Evolutionary conservation across 1,140 invertebrate genomes (phyloP).

Genomic region (Drosophila pectinifera): DNA sequence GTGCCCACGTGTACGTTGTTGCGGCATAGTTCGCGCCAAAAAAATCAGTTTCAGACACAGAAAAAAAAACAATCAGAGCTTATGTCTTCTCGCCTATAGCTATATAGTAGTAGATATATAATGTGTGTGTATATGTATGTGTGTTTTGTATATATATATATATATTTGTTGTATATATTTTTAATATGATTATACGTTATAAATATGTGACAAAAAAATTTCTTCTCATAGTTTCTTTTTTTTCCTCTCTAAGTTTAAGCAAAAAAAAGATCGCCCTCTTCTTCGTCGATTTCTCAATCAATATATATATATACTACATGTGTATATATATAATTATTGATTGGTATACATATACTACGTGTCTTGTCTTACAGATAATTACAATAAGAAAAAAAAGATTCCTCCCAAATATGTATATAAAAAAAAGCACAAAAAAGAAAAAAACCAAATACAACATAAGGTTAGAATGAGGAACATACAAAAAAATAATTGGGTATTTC

Average conservation of each 20-base stretch:
- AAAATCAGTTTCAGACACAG: conserved; percentile 67
- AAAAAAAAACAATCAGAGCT: conserved; percentile 73
- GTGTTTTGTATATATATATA: conserved; percentile 31
- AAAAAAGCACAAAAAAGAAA: conserved; percentile 69
- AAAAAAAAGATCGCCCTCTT: conserved; percentile 51
- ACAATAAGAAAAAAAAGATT: conserved; percentile 64
- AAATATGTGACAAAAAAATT: conserved; percentile 68
- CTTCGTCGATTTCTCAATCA: conserved; percentile 17
- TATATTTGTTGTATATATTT: conserved; percentile 42
- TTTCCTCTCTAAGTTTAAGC: conserved; percentile 49
- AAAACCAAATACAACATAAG: conserved; percentile 65
- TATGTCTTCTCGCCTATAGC: conserved; percentile 60
- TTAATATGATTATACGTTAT: conserved; percentile 46
- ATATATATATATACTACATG: conserved; percentile 34
- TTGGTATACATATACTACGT: conserved; percentile 45
- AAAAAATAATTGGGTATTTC: conserved; percentile 31
- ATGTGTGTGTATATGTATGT: conserved; percentile 35
- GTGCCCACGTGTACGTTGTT: conserved; percentile 42
- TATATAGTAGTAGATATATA: conserved; percentile 59
- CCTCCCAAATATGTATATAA: conserved; percentile 40
- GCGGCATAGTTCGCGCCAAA: conserved; percentile 61
- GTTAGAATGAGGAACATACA: conserved; percentile 67
- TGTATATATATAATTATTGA: conserved; percentile 43
- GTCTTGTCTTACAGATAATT: conserved; percentile 55
- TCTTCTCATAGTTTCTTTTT: conserved; percentile 33